Evolutionary conservation across 1,140 invertebrate genomes (phyloP).

Genomic region (Drosophila repletoides): DNA sequence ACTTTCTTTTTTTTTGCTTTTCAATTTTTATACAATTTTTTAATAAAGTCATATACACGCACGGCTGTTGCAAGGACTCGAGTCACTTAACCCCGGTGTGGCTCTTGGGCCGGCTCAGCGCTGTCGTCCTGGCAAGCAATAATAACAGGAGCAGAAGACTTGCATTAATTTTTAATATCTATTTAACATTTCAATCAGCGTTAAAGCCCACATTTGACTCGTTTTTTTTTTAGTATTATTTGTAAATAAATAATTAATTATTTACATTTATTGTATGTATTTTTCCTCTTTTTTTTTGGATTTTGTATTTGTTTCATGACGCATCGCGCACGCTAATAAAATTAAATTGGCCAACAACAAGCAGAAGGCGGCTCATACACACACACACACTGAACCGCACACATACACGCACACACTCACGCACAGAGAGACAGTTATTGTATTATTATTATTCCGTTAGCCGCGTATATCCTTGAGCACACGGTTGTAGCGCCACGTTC

Average conservation of each 20-base stretch:
- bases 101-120: constrained; percentile 21
- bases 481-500: constrained; percentile 80
- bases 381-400: constrained; percentile 21
- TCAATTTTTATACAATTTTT: constrained; percentile 69
- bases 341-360: constrained; percentile 55
- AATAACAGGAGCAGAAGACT: background rate
- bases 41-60: constrained; percentile 76
- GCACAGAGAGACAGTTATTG: constrained; percentile 16
- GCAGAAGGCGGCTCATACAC: no score
- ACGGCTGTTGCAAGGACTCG: constrained; percentile 43
- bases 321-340: constrained; percentile 63
- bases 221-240: no score
- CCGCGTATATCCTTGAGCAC: constrained; percentile 78
- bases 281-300: constrained; percentile 72
- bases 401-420: constrained; percentile 26
- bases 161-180: constrained; percentile 71
- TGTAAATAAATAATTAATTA: no score
- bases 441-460: constrained; percentile 16
- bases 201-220: constrained; percentile 9
- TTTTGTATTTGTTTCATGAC: constrained; percentile 49
- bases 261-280: background rate
- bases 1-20: constrained; percentile 29
- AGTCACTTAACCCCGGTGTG: constrained; percentile 3
- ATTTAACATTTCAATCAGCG: constrained; percentile 73
- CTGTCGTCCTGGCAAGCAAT: background rate